These are phyloP conservation scores for Orgyia antiqua DNA, from an alignment of 2,888 invertebrate species.

Conservation along the genomic window DNA sequence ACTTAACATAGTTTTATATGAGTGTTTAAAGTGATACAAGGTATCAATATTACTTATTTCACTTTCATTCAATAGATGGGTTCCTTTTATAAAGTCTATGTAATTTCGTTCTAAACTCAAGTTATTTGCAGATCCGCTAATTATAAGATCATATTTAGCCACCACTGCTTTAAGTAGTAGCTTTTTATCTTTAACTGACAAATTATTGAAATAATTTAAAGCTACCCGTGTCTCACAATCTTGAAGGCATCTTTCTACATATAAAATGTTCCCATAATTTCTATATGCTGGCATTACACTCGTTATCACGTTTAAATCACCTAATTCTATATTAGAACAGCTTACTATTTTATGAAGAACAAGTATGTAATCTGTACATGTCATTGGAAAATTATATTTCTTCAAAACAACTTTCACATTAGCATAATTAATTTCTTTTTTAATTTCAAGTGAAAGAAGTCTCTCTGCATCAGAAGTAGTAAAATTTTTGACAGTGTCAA, in stretches of 20 bases:
- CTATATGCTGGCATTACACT: slow-evolving; percentile 45
- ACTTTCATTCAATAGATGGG: slow-evolving; percentile 38
- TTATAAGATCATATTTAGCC: slow-evolving; percentile 62
- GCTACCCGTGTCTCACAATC: slow-evolving; percentile 57
- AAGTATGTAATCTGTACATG: slow-evolving; percentile 55
- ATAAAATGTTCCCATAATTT: slow-evolving; percentile 52
- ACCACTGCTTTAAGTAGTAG: slow-evolving; percentile 47
- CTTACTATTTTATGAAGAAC: slow-evolving; percentile 60
- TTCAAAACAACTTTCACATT: slow-evolving; percentile 66
- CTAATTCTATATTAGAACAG: slow-evolving; percentile 43
- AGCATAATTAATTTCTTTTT: slow-evolving; percentile 62
- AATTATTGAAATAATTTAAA: slow-evolving; percentile 49
- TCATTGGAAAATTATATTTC: slow-evolving; percentile 65
- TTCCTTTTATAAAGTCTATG: slow-evolving; percentile 67
- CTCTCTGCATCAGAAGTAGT: slow-evolving; percentile 55
- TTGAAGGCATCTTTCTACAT: slow-evolving; percentile 56
- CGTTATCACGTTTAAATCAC: slow-evolving; percentile 55
- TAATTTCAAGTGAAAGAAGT: slow-evolving; percentile 53
- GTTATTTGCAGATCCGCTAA: slow-evolving; percentile 36
- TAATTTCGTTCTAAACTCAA: slow-evolving; percentile 56
- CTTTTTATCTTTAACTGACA: slow-evolving; percentile 44
- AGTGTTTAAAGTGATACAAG: slow-evolving; percentile 63
- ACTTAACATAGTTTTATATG: slow-evolving; percentile 41
- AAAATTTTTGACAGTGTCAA: slow-evolving; percentile 52
- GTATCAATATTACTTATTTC: slow-evolving; percentile 51